phyloP scores from a whole-genome alignment of 2,888 invertebrate species.

The Seira sanloemensis region DNA sequence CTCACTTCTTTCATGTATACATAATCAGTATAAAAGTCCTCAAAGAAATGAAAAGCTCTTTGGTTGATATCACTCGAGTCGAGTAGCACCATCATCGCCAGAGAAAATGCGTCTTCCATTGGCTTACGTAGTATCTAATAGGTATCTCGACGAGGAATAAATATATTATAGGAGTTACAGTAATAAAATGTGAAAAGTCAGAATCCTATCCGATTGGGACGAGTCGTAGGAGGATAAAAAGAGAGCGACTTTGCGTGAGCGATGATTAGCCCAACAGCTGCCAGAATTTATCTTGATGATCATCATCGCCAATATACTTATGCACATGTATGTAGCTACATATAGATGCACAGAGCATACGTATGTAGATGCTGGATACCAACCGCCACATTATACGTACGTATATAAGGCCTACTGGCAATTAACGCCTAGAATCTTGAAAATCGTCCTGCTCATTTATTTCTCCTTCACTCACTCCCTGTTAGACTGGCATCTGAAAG shows the following conservation, averaged over 20 bases:
- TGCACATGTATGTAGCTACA: neutral
- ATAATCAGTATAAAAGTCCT: no score
- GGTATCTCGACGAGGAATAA: neutral
- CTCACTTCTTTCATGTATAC: no score
- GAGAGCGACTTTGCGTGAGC: constrained; percentile 54
- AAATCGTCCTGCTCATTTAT: constrained; percentile 54
- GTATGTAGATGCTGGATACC: no score
- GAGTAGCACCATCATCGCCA: neutral
- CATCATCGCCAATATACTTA: constrained; percentile 16
- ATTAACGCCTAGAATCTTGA: constrained; percentile 55
- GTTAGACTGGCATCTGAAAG: no score
- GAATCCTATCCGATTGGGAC: constrained; percentile 24
- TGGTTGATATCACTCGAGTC: neutral
- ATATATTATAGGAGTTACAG: neutral
- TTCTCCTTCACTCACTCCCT: constrained; percentile 3
- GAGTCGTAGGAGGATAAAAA: constrained; percentile 14
- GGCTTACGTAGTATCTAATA: neutral
- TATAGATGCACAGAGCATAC: neutral
- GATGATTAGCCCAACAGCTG: constrained; percentile 63
- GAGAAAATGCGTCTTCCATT: neutral
- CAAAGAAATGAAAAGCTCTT: neutral
- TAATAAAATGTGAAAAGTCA: constrained; percentile 51
- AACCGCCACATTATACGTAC: no score
- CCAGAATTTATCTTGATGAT: constrained; percentile 48
- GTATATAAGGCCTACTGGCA: constrained; percentile 38